A percentile compares a stretch with the other conserved stretches of the same genome.
These are phyloP conservation scores for Eurois occulta DNA, from an alignment of 2,888 invertebrate species.

Conservation along the genomic window DNA sequence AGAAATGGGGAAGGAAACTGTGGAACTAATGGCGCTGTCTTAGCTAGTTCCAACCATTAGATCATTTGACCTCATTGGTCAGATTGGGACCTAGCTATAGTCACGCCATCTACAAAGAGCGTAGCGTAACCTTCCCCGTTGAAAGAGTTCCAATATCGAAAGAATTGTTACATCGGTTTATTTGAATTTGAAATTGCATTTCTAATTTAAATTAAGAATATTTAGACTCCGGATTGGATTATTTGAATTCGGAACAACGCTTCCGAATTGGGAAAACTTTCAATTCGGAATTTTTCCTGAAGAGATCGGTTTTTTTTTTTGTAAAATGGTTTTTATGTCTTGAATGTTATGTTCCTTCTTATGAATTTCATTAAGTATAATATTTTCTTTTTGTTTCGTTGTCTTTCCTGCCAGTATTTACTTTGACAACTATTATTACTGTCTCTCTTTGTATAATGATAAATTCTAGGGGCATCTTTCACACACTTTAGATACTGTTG, in stretches of 20 bases:
- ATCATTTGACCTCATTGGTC: not conserved
- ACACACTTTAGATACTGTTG: slow-evolving; percentile 46
- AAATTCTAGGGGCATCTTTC: slow-evolving; percentile 66
- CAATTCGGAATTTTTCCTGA: slow-evolving; percentile 53
- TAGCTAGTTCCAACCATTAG: not conserved
- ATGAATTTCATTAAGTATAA: slow-evolving; percentile 69
- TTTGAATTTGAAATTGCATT: slow-evolving; percentile 67
- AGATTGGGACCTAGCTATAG: not conserved
- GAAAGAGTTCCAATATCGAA: slow-evolving; percentile 61
- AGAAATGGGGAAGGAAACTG: slow-evolving; percentile 13
- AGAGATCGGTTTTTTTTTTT: slow-evolving; percentile 62
- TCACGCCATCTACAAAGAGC: not conserved
- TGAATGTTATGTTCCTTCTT: slow-evolving; percentile 69
- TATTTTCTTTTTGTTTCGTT: slow-evolving; percentile 62
- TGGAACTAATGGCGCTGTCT: not conserved
- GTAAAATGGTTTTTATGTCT: slow-evolving; percentile 52
- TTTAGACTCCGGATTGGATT: slow-evolving; percentile 38
- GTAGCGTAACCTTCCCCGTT: slow-evolving; percentile 19
- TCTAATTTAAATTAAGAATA: slow-evolving; percentile 66
- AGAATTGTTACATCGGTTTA: slow-evolving; percentile 57
- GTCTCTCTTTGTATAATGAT: slow-evolving; percentile 59
- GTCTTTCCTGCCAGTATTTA: slow-evolving; percentile 70
- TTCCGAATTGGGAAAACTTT: slow-evolving; percentile 52
- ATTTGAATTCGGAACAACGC: slow-evolving; percentile 45
- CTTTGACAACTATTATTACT: slow-evolving; percentile 53